Evolutionary conservation across 35 echinoderm and acorn worm genomes (phyloP), one percentile per base, ranked within the genome.

Genomic region (Nesometra sesokonis): DNA sequence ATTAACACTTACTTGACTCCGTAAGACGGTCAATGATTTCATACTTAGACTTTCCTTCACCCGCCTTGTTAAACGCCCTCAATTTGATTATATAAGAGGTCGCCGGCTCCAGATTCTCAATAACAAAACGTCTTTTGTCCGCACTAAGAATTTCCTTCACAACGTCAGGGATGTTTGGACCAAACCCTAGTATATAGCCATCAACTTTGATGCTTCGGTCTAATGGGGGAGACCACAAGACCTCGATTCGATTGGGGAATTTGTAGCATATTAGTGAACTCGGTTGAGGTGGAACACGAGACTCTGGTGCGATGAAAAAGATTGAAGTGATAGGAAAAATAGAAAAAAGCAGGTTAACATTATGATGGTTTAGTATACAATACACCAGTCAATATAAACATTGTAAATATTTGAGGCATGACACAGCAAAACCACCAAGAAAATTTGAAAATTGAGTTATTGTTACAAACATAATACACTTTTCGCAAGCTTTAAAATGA

Each of bases 101-200:
- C 34, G 90, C 85, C 0, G 89, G 83, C 67, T 84, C n/a, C 9
- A 93, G 82, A 78, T 91, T 89, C 19, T 35, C 82, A 35, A 97
- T 77, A 23, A 52, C 82, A 67, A 52, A 84, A 32, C 83, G 83
- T 46, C 82, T 77, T 3, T 32, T 84, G 1, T 82, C 82, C 30
- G 81, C 37, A 17, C 32, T n/a, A 21, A 97, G 32, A 21, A 39
- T 35, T 17, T 79, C 30, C 17, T 84, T 47, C 0, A 47, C 34
- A 29, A 82, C 32, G 32, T 93, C 95, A 23, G 95, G 91, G 15
- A 89, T 84, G 30, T 79, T 46, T 47, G 77, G 38, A 84, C 95
- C 95, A 77, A 88, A 97, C 2, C 86, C 89, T 3, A 97, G 32
- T 29, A 91, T 83, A 77, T 97, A 97, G 33, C 95, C 95, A 27